A percentile compares a stretch with the other conserved stretches of the same genome.
phyloP scores from a whole-genome alignment of 2,797 vertebrate species.

The Hypotaenidia philippensis region DNA sequence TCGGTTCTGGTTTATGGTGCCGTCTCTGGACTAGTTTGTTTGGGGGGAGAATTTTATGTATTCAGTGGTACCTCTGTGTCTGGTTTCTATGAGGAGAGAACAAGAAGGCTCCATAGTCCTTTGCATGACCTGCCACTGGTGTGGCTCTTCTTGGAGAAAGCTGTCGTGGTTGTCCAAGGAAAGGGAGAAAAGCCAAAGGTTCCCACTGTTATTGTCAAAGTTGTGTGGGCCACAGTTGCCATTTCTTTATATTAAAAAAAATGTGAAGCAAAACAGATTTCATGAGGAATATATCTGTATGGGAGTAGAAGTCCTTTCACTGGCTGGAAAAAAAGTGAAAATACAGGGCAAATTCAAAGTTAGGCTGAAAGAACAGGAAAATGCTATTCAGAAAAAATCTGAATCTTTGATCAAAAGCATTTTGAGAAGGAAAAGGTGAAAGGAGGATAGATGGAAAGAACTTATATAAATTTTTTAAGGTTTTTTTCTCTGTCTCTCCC shows the following conservation, averaged over 20 bases:
- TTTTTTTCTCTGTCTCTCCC: background rate
- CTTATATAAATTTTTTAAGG: background rate
- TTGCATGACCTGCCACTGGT: background rate
- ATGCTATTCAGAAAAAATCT: background rate
- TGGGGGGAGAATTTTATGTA: background rate
- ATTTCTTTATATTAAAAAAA: background rate
- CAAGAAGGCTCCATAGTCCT: background rate
- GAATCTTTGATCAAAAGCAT: background rate
- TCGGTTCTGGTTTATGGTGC: background rate
- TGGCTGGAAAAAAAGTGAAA: background rate
- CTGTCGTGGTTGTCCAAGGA: background rate
- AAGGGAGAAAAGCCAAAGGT: background rate
- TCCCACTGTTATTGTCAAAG: background rate
- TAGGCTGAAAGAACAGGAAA: background rate
- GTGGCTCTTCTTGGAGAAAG: background rate
- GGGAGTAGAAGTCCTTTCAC: background rate
- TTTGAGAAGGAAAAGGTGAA: background rate
- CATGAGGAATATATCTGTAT: background rate
- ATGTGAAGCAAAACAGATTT: background rate
- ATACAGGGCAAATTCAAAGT: background rate
- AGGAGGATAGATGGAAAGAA: background rate
- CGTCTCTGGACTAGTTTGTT: background rate
- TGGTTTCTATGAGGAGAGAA: background rate
- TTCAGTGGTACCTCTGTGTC: background rate
- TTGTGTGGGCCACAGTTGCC: fast-evolving